A percentile compares a stretch with the other conserved stretches of the same genome.
phyloP scores from a whole-genome alignment of 2,797 vertebrate genomes.

The Enteromius anoplus region DNA sequence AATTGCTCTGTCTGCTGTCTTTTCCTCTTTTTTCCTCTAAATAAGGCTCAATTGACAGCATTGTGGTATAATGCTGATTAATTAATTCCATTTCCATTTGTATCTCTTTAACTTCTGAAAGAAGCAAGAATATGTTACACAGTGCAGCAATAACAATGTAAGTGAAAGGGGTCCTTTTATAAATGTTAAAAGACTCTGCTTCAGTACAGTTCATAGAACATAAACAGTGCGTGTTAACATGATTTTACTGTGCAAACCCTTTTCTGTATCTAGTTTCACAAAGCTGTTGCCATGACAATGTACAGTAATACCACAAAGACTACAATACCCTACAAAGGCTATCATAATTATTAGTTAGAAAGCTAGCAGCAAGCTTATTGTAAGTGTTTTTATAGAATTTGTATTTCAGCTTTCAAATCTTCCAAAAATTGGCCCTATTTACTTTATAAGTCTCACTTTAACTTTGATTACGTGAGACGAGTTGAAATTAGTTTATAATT shows the following conservation, averaged over 20 bases:
- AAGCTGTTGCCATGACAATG: not conserved
- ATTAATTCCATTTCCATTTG: not conserved
- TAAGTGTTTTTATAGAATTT: not conserved
- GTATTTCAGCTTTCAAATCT: not conserved
- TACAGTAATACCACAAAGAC: not conserved
- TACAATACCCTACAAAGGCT: not conserved
- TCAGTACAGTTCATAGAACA: not conserved
- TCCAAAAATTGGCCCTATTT: not conserved
- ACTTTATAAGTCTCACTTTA: not conserved
- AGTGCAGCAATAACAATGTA: not conserved
- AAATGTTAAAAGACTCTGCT: not conserved
- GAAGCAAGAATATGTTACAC: not conserved
- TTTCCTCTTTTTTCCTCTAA: not conserved
- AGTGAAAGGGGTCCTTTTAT: not conserved
- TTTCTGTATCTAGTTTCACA: not conserved
- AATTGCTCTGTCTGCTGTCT: slow-evolving; percentile 1
- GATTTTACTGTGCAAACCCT: not conserved
- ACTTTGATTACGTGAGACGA: not conserved
- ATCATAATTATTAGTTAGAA: not conserved
- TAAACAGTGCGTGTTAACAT: not conserved
- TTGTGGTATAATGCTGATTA: not conserved
- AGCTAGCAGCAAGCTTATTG: not conserved
- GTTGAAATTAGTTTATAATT: not conserved
- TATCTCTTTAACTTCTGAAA: not conserved
- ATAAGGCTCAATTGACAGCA: not conserved